Evolutionary conservation across 2,797 vertebrate species (phyloP), one percentile per base, ranked within the genome.

Genomic region (Typhlichthys subterraneus): DNA sequence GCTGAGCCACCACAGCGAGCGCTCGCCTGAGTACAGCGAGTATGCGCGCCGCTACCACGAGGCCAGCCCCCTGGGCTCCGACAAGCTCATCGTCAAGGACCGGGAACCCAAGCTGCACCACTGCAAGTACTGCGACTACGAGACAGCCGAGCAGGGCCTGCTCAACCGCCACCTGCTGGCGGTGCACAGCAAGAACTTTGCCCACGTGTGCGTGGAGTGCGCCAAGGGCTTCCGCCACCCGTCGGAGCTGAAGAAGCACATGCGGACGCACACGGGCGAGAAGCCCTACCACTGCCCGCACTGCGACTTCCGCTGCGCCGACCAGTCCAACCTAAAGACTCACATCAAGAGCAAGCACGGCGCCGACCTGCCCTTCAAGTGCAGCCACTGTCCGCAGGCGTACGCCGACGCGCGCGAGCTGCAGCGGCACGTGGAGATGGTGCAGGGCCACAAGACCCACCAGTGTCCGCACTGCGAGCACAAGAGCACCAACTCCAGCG

Each of bases 201-300:
- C 93, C 1, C 93, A 93, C 73, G 95, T 95, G 92, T 95, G 93
- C 84, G 98, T 92, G 93, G 94, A 95, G 29, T 99, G 97, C 87
- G 96, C 96, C 89, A 93, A 95, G 77, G 96, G 95, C 55, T 99
- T 98, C 79, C 91, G 96, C 73, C 96, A 98, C 79, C 96, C 96
- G 4, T 94, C 88, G 0, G 97, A 99, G 91, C 93, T 99, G 42
- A 98, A 98, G 91, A 99, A 98, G 89, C 97, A 99, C 90, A 97
- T 98, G 95, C 98, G 98, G 92, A 98, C 96, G 15, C 97, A 98
- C 92, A 98, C 95, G 19, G 97, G 97, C 78, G 94, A 96, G 81
- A 99, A 99, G 79, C 95, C 98, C 69, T 99, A 99, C 91, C 97
- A 98, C 76, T 99, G 97, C 91, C 95, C 98, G 92, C 98, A 96